Percentiles rank a stretch among this genome's conserved stretches.
Evolutionary conservation across 2,888 invertebrate species (phyloP).

Genomic region (Parochlus steinenii): DNA sequence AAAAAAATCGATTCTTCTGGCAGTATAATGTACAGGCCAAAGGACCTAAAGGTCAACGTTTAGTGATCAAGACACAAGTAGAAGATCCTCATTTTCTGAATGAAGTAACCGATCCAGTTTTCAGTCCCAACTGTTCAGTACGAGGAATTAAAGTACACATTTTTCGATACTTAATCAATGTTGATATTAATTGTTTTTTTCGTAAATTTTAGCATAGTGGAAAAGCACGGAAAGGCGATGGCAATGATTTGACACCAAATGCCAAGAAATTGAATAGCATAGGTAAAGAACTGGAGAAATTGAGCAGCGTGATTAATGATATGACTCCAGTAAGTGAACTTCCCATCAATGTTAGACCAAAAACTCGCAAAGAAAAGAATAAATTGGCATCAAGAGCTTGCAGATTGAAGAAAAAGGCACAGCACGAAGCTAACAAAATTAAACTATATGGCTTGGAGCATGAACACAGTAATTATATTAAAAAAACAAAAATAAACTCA

Average conservation of each 20-base stretch:
- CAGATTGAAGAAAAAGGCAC: conserved; percentile 94
- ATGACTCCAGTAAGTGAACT: conserved; percentile 91
- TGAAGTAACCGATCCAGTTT: conserved; percentile 88
- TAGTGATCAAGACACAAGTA: conserved; percentile 66
- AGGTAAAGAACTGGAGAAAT: conserved; percentile 80
- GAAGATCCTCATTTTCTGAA: conserved; percentile 86
- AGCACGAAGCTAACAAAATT: conserved; percentile 96
- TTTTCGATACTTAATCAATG: neutral
- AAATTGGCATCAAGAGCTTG: conserved; percentile 94
- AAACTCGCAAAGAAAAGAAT: conserved; percentile 94
- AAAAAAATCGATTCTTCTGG: conserved; percentile 87
- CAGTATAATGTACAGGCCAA: conserved; percentile 98
- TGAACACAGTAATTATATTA: conserved; percentile 70
- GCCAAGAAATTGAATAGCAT: conserved; percentile 79
- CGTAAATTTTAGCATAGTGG: conserved; percentile 38
- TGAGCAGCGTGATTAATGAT: conserved; percentile 82
- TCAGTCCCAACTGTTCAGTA: conserved; percentile 80
- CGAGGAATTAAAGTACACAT: conserved; percentile 64
- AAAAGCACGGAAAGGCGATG: conserved; percentile 90
- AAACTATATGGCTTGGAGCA: conserved; percentile 84
- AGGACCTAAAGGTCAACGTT: conserved; percentile 87
- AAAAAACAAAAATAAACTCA: conserved; percentile 1
- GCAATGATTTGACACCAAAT: conserved; percentile 92
- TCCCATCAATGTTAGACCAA: conserved; percentile 74
- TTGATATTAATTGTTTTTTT: neutral